Percentiles rank a stretch among this genome's conserved stretches.
These are phyloP conservation scores for Aselliscus stoliczkanus DNA, from an alignment of 2,797 vertebrate genomes.

Conservation along the genomic window DNA sequence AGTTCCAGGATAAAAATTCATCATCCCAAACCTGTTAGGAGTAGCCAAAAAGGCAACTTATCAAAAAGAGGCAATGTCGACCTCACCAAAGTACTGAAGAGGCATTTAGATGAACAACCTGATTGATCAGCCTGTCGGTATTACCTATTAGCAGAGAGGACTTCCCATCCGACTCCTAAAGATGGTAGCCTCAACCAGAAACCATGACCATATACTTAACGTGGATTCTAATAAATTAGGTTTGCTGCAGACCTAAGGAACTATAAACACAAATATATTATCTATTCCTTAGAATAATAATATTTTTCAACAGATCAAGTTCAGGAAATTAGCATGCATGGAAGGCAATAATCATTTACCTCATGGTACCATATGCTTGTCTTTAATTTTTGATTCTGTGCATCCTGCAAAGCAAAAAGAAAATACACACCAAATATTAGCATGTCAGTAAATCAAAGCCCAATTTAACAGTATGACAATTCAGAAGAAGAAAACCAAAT, in stretches of 20 bases:
- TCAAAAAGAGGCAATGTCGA: not conserved
- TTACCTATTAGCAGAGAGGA: not conserved
- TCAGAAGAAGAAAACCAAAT: constrained; percentile 8
- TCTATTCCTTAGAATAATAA: not conserved
- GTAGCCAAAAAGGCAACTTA: not conserved
- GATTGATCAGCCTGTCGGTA: not conserved
- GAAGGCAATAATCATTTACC: constrained; percentile 75
- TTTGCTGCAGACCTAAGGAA: not conserved
- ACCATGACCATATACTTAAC: not conserved
- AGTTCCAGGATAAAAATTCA: constrained; percentile 91
- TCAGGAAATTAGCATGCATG: not conserved
- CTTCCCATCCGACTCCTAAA: not conserved
- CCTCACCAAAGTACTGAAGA: not conserved
- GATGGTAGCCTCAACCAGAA: not conserved
- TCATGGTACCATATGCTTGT: constrained; percentile 90
- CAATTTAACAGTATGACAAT: not conserved
- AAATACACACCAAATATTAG: constrained; percentile 5
- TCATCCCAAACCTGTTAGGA: constrained; percentile 88
- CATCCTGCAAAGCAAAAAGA: constrained; percentile 81
- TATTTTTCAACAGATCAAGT: not conserved
- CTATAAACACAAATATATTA: not conserved
- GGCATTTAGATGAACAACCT: not conserved
- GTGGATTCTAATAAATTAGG: not conserved
- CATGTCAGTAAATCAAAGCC: constrained; percentile 30
- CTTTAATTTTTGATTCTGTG: constrained; percentile 89